A percentile compares a stretch with the other conserved stretches of the same genome.
Conservation (phyloP, 1,140 invertebrate species). For the Drosophila watanabei region DNA sequence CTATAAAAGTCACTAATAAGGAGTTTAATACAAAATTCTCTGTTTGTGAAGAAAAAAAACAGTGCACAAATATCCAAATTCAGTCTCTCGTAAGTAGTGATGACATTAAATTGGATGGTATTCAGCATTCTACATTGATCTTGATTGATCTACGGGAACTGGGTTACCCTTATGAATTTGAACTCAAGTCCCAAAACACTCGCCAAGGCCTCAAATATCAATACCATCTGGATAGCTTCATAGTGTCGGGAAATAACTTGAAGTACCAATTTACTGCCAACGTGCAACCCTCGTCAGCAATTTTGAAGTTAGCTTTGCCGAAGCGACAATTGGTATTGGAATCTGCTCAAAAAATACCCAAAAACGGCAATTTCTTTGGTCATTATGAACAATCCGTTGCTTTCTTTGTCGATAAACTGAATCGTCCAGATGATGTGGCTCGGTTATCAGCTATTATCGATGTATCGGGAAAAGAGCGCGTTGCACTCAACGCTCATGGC, state of each 20-base stretch:
- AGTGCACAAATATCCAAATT: conserved; percentile 90
- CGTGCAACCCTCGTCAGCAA: conserved; percentile 87
- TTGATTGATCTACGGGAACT: conserved; percentile 90
- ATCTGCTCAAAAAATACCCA: conserved; percentile 85
- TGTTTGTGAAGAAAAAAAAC: conserved; percentile 91
- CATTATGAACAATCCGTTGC: conserved; percentile 86
- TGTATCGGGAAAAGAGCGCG: conserved; percentile 83
- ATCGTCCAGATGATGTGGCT: conserved; percentile 88
- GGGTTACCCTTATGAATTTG: conserved; percentile 90
- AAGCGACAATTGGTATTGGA: conserved; percentile 89
- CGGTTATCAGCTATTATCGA: conserved; percentile 53
- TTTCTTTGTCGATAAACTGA: conserved; percentile 90
- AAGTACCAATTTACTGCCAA: conserved; percentile 90
- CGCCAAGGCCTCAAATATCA: conserved; percentile 87
- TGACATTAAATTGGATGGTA: conserved; percentile 62
- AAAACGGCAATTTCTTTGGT: conserved; percentile 73
- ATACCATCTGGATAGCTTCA: conserved; percentile 89
- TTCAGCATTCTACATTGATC: conserved; percentile 87
- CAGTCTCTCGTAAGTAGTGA: conserved; percentile 85
- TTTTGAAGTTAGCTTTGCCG: conserved; percentile 88
- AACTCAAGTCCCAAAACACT: conserved; percentile 88
- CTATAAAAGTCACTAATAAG: conserved; percentile 89
- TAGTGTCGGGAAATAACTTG: conserved; percentile 89
- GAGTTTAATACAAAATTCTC: conserved; percentile 90
- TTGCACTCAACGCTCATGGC: conserved; percentile 86